Percentiles rank a stretch among this genome's conserved stretches.
Evolutionary conservation across 92 coral and sea anemone genomes (phyloP).

Genomic region (Actinostola sp.): DNA sequence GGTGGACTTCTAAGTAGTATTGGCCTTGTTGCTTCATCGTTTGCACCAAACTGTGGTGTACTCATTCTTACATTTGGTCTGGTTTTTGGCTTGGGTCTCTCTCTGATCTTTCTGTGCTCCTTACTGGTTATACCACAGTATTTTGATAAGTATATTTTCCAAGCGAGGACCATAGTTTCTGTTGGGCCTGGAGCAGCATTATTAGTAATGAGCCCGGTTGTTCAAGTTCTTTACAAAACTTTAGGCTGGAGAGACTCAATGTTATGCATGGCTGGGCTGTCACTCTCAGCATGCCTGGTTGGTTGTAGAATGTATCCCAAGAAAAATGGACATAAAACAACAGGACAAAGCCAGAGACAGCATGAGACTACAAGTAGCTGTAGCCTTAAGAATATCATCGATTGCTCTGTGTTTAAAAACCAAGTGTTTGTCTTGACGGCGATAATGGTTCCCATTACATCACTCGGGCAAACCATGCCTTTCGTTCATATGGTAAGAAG

Average conservation of each 20-base stretch:
- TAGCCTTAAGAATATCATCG: no score
- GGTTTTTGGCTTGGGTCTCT: slow-evolving; percentile 8
- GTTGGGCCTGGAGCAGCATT: slow-evolving; percentile 18
- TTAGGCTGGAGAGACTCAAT: slow-evolving; percentile 12
- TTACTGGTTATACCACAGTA: slow-evolving; percentile 9
- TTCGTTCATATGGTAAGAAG: slow-evolving; percentile 19
- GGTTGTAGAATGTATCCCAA: background rate
- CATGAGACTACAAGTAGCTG: no score
- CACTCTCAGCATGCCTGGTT: slow-evolving; percentile 3
- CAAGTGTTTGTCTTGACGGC: slow-evolving; percentile 2
- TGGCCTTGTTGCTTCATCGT: slow-evolving; percentile 4
- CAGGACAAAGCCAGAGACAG: no score
- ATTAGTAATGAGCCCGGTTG: slow-evolving; percentile 9
- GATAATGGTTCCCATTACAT: slow-evolving; percentile 5
- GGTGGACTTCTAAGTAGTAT: slow-evolving; percentile 3
- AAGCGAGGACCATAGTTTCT: slow-evolving; percentile 8
- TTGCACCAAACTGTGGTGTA: slow-evolving; percentile 5
- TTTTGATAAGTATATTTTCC: slow-evolving; percentile 2
- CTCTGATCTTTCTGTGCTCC: background rate
- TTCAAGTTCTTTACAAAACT: background rate
- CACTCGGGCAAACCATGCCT: slow-evolving; percentile 14
- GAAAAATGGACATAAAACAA: background rate
- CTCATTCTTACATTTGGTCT: slow-evolving; percentile 4
- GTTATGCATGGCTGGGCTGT: background rate
- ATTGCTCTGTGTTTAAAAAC: slow-evolving; percentile 1